These are phyloP conservation scores for Chelon auratus DNA, from an alignment of 2,797 vertebrate genomes.

Conservation along the genomic window DNA sequence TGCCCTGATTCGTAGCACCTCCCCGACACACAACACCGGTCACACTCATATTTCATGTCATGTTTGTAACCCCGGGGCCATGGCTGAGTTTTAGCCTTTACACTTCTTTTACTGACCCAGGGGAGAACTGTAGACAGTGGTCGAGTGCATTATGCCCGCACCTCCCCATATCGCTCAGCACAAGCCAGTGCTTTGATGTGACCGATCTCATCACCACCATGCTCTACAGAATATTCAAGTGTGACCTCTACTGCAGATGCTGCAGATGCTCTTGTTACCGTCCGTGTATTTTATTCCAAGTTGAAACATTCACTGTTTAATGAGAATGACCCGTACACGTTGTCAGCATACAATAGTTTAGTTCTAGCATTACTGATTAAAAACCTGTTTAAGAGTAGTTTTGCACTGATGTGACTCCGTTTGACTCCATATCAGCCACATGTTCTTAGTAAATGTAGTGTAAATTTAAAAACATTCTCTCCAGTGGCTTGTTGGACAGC, in stretches of 20 bases:
- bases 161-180: conserved; percentile 18
- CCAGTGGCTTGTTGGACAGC: not conserved
- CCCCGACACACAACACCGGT: conserved; percentile 18
- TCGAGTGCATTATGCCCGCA: conserved; percentile 55
- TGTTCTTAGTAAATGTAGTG: no score
- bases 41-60: conserved; percentile 67
- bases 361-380: not conserved
- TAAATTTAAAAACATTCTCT: no score
- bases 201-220: conserved; percentile 63
- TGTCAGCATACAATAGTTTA: not conserved
- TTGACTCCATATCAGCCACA: not conserved
- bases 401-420: not conserved
- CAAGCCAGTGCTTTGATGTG: conserved; percentile 67
- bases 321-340: conserved; percentile 13
- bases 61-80: conserved; percentile 59
- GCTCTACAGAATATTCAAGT: conserved; percentile 54
- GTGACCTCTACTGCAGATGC: conserved; percentile 20
- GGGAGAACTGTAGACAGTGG: conserved; percentile 61
- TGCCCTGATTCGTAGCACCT: conserved; percentile 22
- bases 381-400: not conserved
- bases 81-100: conserved; percentile 59
- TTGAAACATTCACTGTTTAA: conserved; percentile 31
- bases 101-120: conserved; percentile 53
- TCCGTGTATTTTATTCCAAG: conserved; percentile 30
- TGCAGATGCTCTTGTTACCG: conserved; percentile 55